phyloP scores from a whole-genome alignment of 1,140 invertebrate genomes.

The Idris sp. region DNA sequence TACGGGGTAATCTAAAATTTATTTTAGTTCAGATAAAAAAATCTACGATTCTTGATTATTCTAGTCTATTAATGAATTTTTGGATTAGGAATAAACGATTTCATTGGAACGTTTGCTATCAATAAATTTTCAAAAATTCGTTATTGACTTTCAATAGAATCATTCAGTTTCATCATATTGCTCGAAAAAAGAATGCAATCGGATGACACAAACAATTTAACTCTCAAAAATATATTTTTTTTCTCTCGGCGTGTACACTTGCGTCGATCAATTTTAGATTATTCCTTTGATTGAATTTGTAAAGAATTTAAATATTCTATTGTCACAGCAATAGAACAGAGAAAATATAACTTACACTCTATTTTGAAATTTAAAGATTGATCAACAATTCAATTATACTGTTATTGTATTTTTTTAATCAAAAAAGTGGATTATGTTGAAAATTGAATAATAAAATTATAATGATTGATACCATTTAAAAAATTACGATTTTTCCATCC shows the following conservation, averaged over 20 bases:
- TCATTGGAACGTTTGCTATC: too few species aligned
- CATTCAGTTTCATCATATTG: constrained; percentile 16
- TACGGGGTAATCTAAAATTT: too few species aligned
- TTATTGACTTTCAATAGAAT: constrained; percentile 3
- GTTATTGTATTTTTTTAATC: neutral
- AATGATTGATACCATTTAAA: constrained; percentile 15
- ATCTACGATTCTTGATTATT: too few species aligned
- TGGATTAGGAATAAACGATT: too few species aligned
- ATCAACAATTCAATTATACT: neutral
- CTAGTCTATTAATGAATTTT: too few species aligned
- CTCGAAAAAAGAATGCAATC: constrained; percentile 4
- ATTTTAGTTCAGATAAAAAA: too few species aligned
- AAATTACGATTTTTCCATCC: constrained; percentile 3
- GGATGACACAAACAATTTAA: constrained; percentile 16
- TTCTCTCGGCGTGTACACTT: neutral
- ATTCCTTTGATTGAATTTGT: constrained; percentile 21
- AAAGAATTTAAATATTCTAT: constrained; percentile 16
- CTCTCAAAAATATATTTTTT: constrained; percentile 17
- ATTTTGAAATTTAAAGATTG: too few species aligned
- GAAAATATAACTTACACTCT: neutral
- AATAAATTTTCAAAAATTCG: neutral
- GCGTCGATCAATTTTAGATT: constrained; percentile 12
- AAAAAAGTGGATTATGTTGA: neutral
- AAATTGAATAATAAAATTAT: constrained; percentile 10
- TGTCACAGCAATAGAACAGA: neutral